phyloP scores from a whole-genome alignment of 2,888 invertebrate genomes.

The Euphydryas editha region DNA sequence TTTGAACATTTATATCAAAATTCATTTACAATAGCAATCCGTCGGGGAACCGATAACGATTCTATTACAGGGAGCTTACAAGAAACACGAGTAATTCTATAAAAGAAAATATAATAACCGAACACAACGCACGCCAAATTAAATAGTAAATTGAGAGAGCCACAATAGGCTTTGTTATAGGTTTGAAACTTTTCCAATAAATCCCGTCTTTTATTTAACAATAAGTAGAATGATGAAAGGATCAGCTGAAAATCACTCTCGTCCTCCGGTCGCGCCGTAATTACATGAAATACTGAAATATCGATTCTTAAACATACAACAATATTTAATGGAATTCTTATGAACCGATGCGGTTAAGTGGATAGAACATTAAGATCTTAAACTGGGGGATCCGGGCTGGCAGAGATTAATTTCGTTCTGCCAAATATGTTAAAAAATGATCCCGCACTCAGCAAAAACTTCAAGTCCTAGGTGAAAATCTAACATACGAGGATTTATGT shows the following conservation, averaged over 20 bases:
- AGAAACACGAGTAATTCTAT: constrained; percentile 2
- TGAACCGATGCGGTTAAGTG: no score
- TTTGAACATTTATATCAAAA: no score
- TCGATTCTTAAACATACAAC: neutral
- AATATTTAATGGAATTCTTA: no score
- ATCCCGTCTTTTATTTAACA: constrained; percentile 29
- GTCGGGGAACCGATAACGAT: neutral
- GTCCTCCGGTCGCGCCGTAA: neutral
- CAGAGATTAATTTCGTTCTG: no score
- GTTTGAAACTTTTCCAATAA: constrained; percentile 44
- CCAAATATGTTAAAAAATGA: no score
- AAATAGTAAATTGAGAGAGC: constrained; percentile 41
- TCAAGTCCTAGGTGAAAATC: no score
- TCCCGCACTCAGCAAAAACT: no score
- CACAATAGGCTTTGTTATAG: constrained; percentile 37
- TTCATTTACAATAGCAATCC: neutral
- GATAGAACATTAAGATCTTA: no score
- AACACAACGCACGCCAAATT: constrained; percentile 15
- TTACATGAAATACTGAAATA: constrained; percentile 1
- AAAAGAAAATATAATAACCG: constrained; percentile 5
- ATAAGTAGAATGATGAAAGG: constrained; percentile 14
- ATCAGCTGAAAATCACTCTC: constrained; percentile 11
- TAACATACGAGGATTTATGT: no score
- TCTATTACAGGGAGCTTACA: neutral
- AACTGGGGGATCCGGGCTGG: no score